Evolutionary conservation across 53 echinoderm and acorn worm species (phyloP).

Genomic region (Holothuria scabra): DNA sequence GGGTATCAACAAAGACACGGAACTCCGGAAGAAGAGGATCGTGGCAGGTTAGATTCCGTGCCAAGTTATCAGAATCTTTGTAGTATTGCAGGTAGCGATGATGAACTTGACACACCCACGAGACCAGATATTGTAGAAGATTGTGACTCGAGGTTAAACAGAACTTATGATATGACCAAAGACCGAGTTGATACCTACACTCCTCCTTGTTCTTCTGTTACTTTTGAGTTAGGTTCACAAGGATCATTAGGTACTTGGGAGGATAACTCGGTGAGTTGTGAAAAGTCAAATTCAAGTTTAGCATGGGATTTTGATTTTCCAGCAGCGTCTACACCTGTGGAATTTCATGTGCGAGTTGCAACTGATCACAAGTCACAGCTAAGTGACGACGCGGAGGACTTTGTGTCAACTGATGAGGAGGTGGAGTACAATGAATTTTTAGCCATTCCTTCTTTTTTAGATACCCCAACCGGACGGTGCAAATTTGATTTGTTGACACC

Average conservation of each 20-base stretch:
- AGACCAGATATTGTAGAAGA: slow-evolving; percentile 72
- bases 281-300: slow-evolving; percentile 68
- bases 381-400: slow-evolving; percentile 19
- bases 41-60: slow-evolving; percentile 32
- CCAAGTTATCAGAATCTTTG: slow-evolving; percentile 33
- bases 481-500: slow-evolving; percentile 95
- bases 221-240: slow-evolving; percentile 53
- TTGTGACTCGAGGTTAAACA: slow-evolving; percentile 69
- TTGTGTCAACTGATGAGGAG: slow-evolving; percentile 59
- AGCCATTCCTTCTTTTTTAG: slow-evolving; percentile 86
- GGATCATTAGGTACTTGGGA: slow-evolving; percentile 59
- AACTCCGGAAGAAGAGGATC: slow-evolving; percentile 2
- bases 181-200: slow-evolving; percentile 50
- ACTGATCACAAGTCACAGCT: slow-evolving; percentile 48
- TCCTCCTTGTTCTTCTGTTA: slow-evolving; percentile 45
- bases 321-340: slow-evolving; percentile 71
- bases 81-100: slow-evolving; percentile 18
- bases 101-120: slow-evolving; percentile 16
- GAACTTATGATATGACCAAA: slow-evolving; percentile 75
- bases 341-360: slow-evolving; percentile 68
- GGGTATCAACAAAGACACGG: slow-evolving; percentile 17
- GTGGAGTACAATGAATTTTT: slow-evolving; percentile 95
- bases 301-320: slow-evolving; percentile 79
- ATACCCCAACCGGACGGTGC: slow-evolving; percentile 88
- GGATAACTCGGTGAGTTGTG: slow-evolving; percentile 65